Conservation (phyloP, 1,140 invertebrate species). For the Drosophila ambigua region DNA sequence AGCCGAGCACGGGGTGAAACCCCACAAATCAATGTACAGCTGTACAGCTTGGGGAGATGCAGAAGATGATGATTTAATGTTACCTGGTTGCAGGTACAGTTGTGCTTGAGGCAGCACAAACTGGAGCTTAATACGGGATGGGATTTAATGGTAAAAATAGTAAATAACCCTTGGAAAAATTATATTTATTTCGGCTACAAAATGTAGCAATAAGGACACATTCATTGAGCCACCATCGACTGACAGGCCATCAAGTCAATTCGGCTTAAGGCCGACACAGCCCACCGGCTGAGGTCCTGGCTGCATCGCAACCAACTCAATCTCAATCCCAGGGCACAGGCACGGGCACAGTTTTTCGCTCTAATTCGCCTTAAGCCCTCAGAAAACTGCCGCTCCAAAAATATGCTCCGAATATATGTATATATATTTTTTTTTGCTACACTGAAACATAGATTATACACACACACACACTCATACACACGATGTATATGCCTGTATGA, state of each 20-base stretch:
- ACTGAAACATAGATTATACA: slow-evolving; percentile 6
- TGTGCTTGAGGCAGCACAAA: background rate
- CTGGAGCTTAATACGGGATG: too few species aligned
- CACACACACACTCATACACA: too few species aligned
- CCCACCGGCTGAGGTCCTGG: slow-evolving; percentile 1
- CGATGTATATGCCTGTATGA: background rate
- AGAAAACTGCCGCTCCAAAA: slow-evolving; percentile 49
- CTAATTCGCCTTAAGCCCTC: slow-evolving; percentile 72
- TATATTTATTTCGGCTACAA: background rate
- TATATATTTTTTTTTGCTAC: slow-evolving; percentile 4
- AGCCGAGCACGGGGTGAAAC: background rate
- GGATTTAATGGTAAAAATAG: too few species aligned
- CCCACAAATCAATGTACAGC: background rate
- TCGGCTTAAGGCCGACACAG: slow-evolving; percentile 42
- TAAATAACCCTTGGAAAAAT: too few species aligned
- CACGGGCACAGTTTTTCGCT: slow-evolving; percentile 39
- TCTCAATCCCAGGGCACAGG: background rate
- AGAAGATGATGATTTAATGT: too few species aligned
- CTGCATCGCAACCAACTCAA: slow-evolving; percentile 25
- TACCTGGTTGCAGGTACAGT: background rate
- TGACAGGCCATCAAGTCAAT: slow-evolving; percentile 63
- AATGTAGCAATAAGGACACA: slow-evolving; percentile 9
- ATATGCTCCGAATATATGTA: slow-evolving; percentile 6
- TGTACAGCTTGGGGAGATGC: too few species aligned
- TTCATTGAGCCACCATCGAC: slow-evolving; percentile 29